phyloP scores from a whole-genome alignment of 2,797 vertebrate genomes.

The Pangasius sanitwongsei region DNA sequence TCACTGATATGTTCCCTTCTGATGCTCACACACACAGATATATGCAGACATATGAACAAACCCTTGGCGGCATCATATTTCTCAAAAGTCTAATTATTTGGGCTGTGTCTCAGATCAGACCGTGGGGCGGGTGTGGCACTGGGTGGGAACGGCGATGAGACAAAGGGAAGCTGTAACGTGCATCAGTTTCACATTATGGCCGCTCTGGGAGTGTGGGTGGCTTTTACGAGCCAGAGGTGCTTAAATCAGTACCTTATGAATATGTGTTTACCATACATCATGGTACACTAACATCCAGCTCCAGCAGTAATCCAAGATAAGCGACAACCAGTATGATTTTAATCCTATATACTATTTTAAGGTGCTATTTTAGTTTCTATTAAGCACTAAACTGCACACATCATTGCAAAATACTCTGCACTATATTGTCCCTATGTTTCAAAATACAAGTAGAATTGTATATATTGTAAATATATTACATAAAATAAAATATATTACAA shows the following conservation, averaged over 20 bases:
- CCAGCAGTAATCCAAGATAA: background rate
- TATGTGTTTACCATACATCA: background rate
- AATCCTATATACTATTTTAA: background rate
- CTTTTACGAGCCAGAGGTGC: constrained; percentile 1
- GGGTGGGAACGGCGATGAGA: constrained; percentile 16
- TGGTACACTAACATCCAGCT: background rate
- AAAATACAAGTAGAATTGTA: background rate
- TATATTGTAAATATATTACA: background rate
- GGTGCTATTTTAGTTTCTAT: background rate
- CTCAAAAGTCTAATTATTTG: background rate
- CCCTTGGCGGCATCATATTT: background rate
- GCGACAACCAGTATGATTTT: background rate
- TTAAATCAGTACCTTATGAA: background rate
- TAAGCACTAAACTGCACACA: background rate
- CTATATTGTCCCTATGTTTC: background rate
- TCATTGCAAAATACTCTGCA: background rate
- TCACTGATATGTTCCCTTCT: background rate
- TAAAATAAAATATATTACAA: background rate
- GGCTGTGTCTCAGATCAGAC: constrained; percentile 17
- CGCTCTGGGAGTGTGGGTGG: constrained; percentile 5
- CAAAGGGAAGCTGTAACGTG: constrained; percentile 44
- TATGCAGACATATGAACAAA: constrained; percentile 10
- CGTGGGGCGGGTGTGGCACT: constrained; percentile 46
- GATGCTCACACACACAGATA: background rate
- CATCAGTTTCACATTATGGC: constrained; percentile 16